Evolutionary conservation across 2,113 vertebrate species (phyloP), one percentile per base, ranked within the genome.

Genomic region (Brachypteracias leptosomus): DNA sequence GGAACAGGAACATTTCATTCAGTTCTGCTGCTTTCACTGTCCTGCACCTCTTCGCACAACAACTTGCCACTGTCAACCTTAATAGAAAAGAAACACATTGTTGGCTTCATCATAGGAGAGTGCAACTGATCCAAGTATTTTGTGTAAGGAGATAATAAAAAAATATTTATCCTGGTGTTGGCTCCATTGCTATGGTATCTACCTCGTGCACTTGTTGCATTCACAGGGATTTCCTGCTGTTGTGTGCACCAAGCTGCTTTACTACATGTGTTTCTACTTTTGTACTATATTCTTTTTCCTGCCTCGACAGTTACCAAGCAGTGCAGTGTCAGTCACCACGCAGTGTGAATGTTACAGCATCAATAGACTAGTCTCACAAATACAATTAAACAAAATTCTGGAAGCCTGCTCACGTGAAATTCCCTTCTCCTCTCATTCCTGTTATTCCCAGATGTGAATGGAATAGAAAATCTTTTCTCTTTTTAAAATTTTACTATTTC

Each of bases 151-250:
- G 88, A 85, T 49, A 2, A 80, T 84, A 25, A 83, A 77, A 85
- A 88, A 95, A 80, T 80, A 83, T 92, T 85, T 93, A 79, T 61
- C 71, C 71, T 79, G 65, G 18, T 61, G 94, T 94, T 88, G 74
- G 62, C n/a, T 88, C 63, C 89, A 89, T 88, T 91, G 70, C 93
- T 44, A 52, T 36, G 55, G 57, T 76, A 72, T 59, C 71, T 70
- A 57, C n/a, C 72, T 88, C 10, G 2, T 49, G 67, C 46, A 59
- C 51, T 85, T 76, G 67, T 24, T 77, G 71, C 49, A 51, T 24
- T 82, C 82, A 52, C 12, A 67, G 63, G 62, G 74, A 89, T 85
- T 94, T 95, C 90, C 90, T 85, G 88, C 75, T 42, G 80, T 76
- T 89, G 26, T 89, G 70, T 52, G 38, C 47, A 88, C 44, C 62